Percentiles rank a stretch among this genome's conserved stretches.
Evolutionary conservation across 2,888 invertebrate genomes (phyloP).

Genomic region (Coelinius sp.): DNA sequence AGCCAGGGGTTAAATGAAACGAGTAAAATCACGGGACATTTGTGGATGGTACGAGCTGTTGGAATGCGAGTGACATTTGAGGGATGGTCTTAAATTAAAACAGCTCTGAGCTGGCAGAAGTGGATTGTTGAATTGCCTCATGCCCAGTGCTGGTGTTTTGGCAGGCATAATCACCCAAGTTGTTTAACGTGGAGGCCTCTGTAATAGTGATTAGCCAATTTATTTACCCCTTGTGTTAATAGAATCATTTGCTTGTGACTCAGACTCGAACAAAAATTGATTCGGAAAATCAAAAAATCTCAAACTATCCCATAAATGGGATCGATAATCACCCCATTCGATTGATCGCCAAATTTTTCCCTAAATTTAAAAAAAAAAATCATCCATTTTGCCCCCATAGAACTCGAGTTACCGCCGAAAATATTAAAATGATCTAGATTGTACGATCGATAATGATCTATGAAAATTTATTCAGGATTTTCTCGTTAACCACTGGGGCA

Average conservation of each 20-base stretch:
- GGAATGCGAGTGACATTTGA: slow-evolving; percentile 68
- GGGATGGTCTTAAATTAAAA: slow-evolving; percentile 68
- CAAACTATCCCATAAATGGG: too few relatives aligned
- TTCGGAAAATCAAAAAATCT: slow-evolving; percentile 17
- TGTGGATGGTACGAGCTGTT: slow-evolving; percentile 32
- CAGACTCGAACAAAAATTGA: neutral
- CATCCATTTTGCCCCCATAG: neutral
- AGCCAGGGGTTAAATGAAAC: neutral
- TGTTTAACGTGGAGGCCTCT: slow-evolving; percentile 31
- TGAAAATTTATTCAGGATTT: neutral
- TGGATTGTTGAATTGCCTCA: slow-evolving; percentile 25
- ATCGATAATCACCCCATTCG: neutral
- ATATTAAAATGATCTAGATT: too few relatives aligned
- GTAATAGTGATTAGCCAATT: slow-evolving; percentile 18
- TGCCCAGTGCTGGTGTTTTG: neutral
- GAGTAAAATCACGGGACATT: slow-evolving; percentile 8
- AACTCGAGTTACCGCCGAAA: neutral
- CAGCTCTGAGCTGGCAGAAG: slow-evolving; percentile 41
- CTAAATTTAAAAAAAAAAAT: neutral
- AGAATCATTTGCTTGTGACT: slow-evolving; percentile 11
- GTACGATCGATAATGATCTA: neutral
- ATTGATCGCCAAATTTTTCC: neutral
- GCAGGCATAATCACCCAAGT: too few relatives aligned
- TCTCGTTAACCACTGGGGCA: neutral
- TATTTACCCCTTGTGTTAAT: slow-evolving; percentile 19